These are phyloP conservation scores for Prolemur simus DNA, from an alignment of 2,113 vertebrate genomes.

Conservation along the genomic window DNA sequence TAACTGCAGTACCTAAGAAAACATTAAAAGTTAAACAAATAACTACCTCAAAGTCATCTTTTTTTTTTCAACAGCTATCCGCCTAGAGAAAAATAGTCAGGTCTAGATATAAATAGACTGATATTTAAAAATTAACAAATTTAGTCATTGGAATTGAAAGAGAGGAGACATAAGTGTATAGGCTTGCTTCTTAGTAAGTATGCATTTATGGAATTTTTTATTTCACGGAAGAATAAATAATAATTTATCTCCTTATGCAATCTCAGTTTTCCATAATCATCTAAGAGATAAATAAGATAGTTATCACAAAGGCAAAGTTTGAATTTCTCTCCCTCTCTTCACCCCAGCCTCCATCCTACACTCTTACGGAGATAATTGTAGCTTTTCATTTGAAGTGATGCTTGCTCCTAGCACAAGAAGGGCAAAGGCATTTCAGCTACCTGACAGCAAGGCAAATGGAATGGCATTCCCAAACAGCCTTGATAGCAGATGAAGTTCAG, in stretches of 20 bases:
- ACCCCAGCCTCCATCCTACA: background rate
- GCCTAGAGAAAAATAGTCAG: background rate
- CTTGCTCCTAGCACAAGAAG: too few species aligned
- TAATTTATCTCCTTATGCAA: background rate
- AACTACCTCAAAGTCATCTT: background rate
- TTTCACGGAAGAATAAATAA: background rate
- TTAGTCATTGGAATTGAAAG: background rate
- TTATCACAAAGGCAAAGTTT: background rate
- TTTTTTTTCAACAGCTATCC: background rate
- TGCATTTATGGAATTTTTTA: background rate
- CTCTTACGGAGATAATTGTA: rapidly evolving
- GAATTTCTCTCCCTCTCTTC: background rate
- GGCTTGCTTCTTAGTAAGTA: background rate
- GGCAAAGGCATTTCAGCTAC: background rate
- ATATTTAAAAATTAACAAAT: background rate
- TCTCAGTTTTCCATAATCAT: background rate
- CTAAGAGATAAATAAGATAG: too few species aligned
- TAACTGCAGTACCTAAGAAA: background rate
- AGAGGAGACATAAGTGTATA: background rate
- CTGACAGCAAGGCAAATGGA: background rate
- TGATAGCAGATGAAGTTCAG: background rate
- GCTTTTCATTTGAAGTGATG: background rate
- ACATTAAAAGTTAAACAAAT: background rate
- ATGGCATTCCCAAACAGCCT: background rate
- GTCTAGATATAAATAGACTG: background rate